These are phyloP conservation scores for Spea hammondii DNA, from an alignment of 2,797 vertebrate genomes.

Conservation along the genomic window DNA sequence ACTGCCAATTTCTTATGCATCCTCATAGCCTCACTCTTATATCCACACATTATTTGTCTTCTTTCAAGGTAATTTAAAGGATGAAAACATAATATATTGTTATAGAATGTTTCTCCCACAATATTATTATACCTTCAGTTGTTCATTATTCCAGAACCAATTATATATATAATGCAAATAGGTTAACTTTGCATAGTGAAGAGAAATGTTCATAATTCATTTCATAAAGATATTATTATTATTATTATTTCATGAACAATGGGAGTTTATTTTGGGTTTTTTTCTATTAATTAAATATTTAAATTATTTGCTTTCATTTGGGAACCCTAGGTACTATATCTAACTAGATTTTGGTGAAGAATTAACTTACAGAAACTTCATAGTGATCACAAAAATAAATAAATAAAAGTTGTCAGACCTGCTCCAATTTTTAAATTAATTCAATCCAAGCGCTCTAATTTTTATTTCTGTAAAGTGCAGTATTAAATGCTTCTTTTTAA, in stretches of 20 bases:
- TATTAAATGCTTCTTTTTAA: too few relatives aligned
- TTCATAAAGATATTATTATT: not conserved
- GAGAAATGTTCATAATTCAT: too few relatives aligned
- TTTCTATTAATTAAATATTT: not conserved
- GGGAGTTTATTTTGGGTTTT: not conserved
- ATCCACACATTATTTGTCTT: conserved; percentile 1
- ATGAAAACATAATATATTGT: not conserved
- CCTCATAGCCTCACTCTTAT: conserved; percentile 16
- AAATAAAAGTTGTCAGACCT: too few relatives aligned
- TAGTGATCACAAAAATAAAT: too few relatives aligned
- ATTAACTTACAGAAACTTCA: too few relatives aligned
- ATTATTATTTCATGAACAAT: not conserved
- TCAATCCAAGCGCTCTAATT: too few relatives aligned
- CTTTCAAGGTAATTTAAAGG: not conserved
- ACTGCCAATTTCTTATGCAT: conserved; percentile 53
- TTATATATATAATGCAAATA: too few relatives aligned
- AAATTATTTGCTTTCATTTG: not conserved
- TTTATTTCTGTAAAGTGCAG: too few relatives aligned
- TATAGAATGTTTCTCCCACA: not conserved
- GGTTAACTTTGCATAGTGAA: too few relatives aligned
- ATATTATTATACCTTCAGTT: not conserved
- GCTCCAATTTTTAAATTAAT: too few relatives aligned
- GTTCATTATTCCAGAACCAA: too few relatives aligned
- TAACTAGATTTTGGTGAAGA: too few relatives aligned
- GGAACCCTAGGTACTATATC: not conserved